Percentiles rank a stretch among this genome's conserved stretches.
Evolutionary conservation across 2,888 invertebrate genomes (phyloP).

Genomic region (Gastrophysa polygoni): DNA sequence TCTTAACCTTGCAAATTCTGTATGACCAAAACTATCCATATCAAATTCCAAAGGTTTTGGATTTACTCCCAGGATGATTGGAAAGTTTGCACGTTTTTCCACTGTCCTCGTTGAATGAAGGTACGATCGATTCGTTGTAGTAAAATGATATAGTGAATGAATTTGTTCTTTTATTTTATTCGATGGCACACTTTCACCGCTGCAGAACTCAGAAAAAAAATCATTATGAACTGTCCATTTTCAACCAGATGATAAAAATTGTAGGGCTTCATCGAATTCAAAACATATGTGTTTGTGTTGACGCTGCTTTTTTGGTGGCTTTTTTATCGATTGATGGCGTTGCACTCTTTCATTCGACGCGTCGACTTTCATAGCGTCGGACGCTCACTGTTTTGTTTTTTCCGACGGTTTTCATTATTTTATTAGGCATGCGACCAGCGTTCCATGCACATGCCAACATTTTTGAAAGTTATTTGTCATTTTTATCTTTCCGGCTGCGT

Average conservation of each 20-base stretch:
- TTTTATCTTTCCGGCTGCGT: conserved; percentile 34
- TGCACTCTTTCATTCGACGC: conserved; percentile 26
- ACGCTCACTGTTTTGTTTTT: conserved; percentile 34
- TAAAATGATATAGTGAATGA: conserved; percentile 32
- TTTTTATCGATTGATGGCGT: conserved; percentile 34
- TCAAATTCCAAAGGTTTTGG: too few species aligned
- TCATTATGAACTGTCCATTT: conserved; percentile 21
- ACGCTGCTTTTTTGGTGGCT: conserved; percentile 20
- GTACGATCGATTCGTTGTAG: conserved; percentile 2
- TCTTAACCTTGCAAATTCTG: too few species aligned
- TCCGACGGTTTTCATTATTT: conserved; percentile 36
- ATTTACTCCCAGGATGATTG: too few species aligned
- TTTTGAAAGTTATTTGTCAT: conserved; percentile 35
- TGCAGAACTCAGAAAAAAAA: conserved; percentile 30
- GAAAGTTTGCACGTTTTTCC: neutral
- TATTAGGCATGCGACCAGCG: conserved; percentile 33
- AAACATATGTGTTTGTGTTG: conserved; percentile 33
- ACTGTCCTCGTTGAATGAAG: too few species aligned
- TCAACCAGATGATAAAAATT: conserved; percentile 25
- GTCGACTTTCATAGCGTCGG: conserved; percentile 32
- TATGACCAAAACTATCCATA: too few species aligned
- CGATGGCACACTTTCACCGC: conserved; percentile 36
- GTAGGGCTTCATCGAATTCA: conserved; percentile 32
- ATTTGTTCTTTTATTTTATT: conserved; percentile 28
- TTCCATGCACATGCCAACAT: conserved; percentile 34